Base-by-base conservation (phyloP, 2,888 invertebrate genomes). In the Aphrophora alni region DNA sequence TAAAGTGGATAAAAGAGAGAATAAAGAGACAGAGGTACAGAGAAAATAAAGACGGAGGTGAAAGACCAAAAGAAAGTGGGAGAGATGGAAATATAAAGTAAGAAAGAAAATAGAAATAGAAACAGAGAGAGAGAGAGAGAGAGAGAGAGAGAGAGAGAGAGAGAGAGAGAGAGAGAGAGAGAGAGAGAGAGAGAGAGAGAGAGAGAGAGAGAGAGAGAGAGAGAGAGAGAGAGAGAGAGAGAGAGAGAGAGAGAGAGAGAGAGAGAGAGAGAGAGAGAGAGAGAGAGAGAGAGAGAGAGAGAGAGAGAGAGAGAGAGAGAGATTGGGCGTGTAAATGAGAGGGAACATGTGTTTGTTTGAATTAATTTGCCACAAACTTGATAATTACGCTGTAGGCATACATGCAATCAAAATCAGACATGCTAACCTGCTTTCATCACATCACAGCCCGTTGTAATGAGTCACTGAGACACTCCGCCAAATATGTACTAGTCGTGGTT, bases 291-390 rank as follows among this genome's bases (percentile, higher is more conserved):
- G 38, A 68, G 51, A 26, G 25, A 12, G 73, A 10, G 73, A 25
- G 72, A 24, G 72, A 28, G 59, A 82, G 83, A 82, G 85, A n/a
- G n/a, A n/a, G n/a, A n/a, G n/a, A n/a, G n/a, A n/a, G n/a, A n/a
- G n/a, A n/a, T n/a, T n/a, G n/a, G 85, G 84, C 85, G 85, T 83
- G 82, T 82, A 76, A 44, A 78, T 85, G 86, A 86, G 85, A 86
- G 84, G 80, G 85, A 87, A 87, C 87, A 14, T 12, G 44, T 12
- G 44, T n/a, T n/a, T n/a, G n/a, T n/a, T n/a, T n/a, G n/a, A n/a
- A n/a, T n/a, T n/a, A n/a, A n/a, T n/a, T n/a, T n/a, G n/a, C n/a
- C n/a, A n/a, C n/a, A n/a, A n/a, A n/a, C n/a, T n/a, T n/a, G n/a
- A n/a, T n/a, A n/a, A n/a, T n/a, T n/a, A n/a, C n/a, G n/a, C n/a